Conservation (phyloP, 2,888 invertebrate genomes). For the Carpatolechia fugitivella region DNA sequence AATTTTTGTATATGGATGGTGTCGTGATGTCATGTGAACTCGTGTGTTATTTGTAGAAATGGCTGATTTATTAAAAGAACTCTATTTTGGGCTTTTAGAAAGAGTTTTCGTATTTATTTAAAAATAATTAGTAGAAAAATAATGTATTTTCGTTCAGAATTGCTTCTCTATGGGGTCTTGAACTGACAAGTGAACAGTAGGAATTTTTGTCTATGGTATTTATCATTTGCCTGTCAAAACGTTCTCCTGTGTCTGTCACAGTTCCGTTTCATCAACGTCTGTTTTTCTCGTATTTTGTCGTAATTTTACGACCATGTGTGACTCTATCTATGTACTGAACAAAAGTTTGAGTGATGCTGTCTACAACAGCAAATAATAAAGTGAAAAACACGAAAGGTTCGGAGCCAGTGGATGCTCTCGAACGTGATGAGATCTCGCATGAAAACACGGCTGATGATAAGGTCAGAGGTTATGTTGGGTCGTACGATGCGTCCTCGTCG, state of each 20-base stretch:
- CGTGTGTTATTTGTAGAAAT: too few relatives aligned
- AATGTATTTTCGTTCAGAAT: constrained; percentile 4
- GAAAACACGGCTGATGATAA: constrained; percentile 75
- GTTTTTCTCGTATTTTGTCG: constrained; percentile 67
- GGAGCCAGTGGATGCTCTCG: constrained; percentile 71
- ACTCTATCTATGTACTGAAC: constrained; percentile 48
- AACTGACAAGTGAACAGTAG: too few relatives aligned
- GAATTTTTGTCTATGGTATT: constrained; percentile 36
- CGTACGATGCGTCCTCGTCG: constrained; percentile 65
- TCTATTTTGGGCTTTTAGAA: too few relatives aligned
- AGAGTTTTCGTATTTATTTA: too few relatives aligned
- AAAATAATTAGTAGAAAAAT: too few relatives aligned
- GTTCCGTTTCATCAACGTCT: constrained; percentile 38
- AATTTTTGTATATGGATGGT: too few relatives aligned
- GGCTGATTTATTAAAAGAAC: too few relatives aligned
- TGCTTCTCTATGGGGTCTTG: not conserved
- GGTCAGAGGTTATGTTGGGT: constrained; percentile 77
- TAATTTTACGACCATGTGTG: constrained; percentile 72
- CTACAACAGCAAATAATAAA: constrained; percentile 82
- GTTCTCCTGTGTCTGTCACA: constrained; percentile 40
- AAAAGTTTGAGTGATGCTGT: constrained; percentile 81
- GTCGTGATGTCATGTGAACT: too few relatives aligned
- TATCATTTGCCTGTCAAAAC: constrained; percentile 27
- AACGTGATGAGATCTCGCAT: constrained; percentile 65
- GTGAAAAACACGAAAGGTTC: constrained; percentile 80